Evolutionary conservation across 2,113 vertebrate genomes (phyloP).

Genomic region (Eclectus roratus): DNA sequence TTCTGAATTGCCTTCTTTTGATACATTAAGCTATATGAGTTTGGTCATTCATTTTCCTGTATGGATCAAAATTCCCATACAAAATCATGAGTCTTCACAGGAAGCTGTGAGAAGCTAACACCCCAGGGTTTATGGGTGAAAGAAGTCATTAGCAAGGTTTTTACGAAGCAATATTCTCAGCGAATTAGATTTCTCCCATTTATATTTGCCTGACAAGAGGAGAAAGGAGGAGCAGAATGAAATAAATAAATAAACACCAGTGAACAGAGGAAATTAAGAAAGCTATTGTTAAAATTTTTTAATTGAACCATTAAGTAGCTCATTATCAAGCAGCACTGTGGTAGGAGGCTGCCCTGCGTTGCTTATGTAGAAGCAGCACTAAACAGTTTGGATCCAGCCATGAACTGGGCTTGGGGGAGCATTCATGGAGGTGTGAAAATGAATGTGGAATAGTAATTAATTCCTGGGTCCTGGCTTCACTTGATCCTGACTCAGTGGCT

Average conservation of each 20-base stretch:
- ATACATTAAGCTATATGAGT: conserved; percentile 21
- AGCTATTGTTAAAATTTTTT: conserved; percentile 40
- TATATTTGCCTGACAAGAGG: conserved; percentile 46
- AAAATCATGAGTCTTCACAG: not conserved
- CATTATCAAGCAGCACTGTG: conserved; percentile 40
- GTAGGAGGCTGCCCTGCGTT: not conserved
- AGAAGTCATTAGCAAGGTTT: conserved; percentile 3
- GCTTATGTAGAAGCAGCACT: not conserved
- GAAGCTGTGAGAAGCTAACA: not conserved
- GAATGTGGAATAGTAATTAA: not conserved
- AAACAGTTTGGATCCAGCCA: not conserved
- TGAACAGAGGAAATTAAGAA: conserved; percentile 57
- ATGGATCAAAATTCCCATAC: conserved; percentile 24
- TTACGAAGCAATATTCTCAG: conserved; percentile 19
- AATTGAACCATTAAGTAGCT: conserved; percentile 65
- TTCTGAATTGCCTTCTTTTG: conserved; percentile 2
- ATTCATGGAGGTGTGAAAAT: not conserved
- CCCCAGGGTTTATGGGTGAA: not conserved
- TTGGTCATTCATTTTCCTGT: conserved; percentile 36
- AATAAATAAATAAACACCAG: conserved; percentile 54
- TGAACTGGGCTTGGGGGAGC: not conserved
- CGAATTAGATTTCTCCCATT: conserved; percentile 60
- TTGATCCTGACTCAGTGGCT: not conserved
- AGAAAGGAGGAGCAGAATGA: conserved; percentile 21
- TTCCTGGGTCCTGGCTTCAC: not conserved